Conservation (phyloP, 2,113 vertebrate genomes). For the Dipodomys ordii region DNA sequence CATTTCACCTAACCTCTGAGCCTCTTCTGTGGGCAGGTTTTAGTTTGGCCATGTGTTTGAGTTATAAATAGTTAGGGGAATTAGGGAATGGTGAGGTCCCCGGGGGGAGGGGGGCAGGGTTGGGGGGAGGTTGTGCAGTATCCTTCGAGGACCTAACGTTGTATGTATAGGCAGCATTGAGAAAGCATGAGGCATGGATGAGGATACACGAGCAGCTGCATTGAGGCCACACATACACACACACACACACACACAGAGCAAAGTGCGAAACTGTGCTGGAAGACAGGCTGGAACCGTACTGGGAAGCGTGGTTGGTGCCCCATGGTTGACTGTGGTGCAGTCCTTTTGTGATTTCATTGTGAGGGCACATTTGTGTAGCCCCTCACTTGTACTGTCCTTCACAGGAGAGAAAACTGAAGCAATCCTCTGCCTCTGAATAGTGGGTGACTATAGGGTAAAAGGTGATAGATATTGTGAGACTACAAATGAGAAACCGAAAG, state of each 20-base stretch:
- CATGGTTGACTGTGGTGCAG: background rate
- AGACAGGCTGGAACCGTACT: background rate
- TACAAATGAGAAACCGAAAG: conserved; percentile 31
- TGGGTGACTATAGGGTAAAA: conserved; percentile 50
- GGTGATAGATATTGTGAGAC: conserved; percentile 34
- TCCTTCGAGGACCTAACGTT: background rate
- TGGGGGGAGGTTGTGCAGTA: background rate
- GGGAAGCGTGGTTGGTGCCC: background rate
- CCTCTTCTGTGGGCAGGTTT: background rate
- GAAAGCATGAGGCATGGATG: background rate
- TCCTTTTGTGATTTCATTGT: conserved; percentile 1
- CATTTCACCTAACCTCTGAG: conserved; percentile 58
- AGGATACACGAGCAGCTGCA: background rate
- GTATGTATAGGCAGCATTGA: background rate
- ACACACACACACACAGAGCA: background rate
- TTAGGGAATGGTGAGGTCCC: background rate
- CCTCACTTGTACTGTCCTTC: background rate
- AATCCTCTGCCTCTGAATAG: background rate
- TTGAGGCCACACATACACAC: no score
- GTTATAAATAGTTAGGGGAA: background rate
- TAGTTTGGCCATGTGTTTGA: background rate
- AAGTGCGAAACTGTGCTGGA: background rate
- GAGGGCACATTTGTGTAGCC: background rate
- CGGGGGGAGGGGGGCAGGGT: background rate
- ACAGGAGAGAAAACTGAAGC: background rate